Base-by-base conservation (phyloP, 2,888 invertebrate genomes). In the Allacma fusca region DNA sequence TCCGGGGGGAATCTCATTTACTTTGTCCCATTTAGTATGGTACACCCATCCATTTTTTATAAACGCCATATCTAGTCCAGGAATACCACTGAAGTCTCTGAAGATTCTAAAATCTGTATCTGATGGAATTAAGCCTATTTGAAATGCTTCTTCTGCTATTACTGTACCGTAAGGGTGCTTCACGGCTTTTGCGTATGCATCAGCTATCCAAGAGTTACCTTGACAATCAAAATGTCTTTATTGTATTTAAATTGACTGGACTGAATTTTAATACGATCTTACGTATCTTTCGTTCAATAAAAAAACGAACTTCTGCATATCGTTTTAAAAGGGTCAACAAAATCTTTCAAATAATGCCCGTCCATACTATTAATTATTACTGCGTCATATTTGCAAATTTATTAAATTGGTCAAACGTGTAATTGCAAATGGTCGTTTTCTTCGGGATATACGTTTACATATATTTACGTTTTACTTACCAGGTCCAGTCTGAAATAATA, bases 1-100 rank as follows among this genome's bases (percentile, higher is more conserved):
- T 34, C 92, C 93, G 64, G 91, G 87, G 70, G 94, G 92, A 86
- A 97, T 94, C 68, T 82, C 80, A 29, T 64, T 76, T 86, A 92
- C 91, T 80, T 90, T 90, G 88, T 97, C 97, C 86, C 92, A 94
- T 86, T 91, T 91, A 74, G 97, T 96, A 87, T 97, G 97, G 87
- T 97, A 97, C 75, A 96, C 93, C 88, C 96, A 97, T 72, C 97
- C 97, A 88, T 97, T 95, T 76, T 92, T 90, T 77, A 93, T 92
- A 91, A 96, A 96, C 23, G 96, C 97, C 86, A 97, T 93, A 89
- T 97, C 97, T 84, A 97, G 88, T 75, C 96, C 83, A 23, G 82
- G 79, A 23, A 82, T 78, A 7, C 77, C 67, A 19, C 71, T 76
- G 77, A 70, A 77, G 73, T 83, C 82, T 24, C 82, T 59, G 26